Evolutionary conservation across 2,888 invertebrate genomes (phyloP), one percentile per base, ranked within the genome.

Genomic region (Mechanitis messenoides): DNA sequence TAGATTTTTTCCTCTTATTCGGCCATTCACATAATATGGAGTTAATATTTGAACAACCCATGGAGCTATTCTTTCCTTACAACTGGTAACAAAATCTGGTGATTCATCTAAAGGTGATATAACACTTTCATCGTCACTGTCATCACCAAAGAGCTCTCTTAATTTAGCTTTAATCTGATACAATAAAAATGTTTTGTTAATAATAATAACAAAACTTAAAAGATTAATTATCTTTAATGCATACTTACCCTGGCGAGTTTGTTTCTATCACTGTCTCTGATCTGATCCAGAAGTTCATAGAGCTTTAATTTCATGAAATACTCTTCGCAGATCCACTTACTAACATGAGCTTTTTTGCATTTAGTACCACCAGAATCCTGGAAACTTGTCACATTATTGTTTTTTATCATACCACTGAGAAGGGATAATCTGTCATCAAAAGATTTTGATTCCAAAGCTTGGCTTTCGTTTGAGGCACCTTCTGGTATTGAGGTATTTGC

Each of bases 1-100:
- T 56, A 93, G 76, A 45, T 87, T 86, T 78, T 92, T 92, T 55
- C 92, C 91, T 68, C 82, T 85, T 53, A 94, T 92, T 55, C 90
- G 84, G 2, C 91, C 91, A 68, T 89, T 91, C n/a, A 91, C 90
- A 71, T 92, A 93, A 73, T 91, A 91, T 3, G 93, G 93, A 69
- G 92, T 92, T 3, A 94, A 78, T 62, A 92, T 84, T 68, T 91
- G 91, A 0, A 93, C 92, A n/a, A 93, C 92, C 85, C 92, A 88
- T 31, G 92, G 92, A 1, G 93, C 92, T 63, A 93, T 91, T 28
- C 92, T 84, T 67, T 91, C 90, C 71, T 91, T 91, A 68, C 92
- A 92, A 67, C 91, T 91, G 1, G 79, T 75, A n/a, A 90, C 70
- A 72, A 92, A 90, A 55, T 90, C 89, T 53, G 86, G 79, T 2